Conservation (phyloP, 2,797 vertebrate species). For the Leuciscus waleckii region DNA sequence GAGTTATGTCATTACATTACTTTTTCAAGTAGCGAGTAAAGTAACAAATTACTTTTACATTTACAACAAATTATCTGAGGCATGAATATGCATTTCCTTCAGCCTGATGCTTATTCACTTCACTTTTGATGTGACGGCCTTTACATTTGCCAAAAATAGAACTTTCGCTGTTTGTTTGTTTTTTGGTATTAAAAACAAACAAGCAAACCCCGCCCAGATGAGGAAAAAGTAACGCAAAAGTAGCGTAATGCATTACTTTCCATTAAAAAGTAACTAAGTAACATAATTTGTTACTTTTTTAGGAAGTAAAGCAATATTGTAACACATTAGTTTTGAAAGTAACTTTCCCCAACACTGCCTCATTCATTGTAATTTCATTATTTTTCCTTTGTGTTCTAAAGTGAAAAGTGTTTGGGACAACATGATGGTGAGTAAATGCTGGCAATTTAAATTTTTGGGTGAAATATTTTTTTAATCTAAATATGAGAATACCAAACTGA, state of each 20-base stretch:
- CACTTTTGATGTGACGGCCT: too few species aligned
- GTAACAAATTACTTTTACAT: neutral
- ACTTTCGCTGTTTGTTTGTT: too few species aligned
- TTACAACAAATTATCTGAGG: neutral
- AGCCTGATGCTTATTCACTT: too few species aligned
- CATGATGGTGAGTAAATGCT: neutral
- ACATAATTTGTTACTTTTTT: neutral
- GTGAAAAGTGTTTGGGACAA: too few species aligned
- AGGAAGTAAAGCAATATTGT: neutral
- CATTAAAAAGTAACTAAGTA: neutral
- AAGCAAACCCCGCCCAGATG: too few species aligned
- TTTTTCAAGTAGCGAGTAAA: neutral
- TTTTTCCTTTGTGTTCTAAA: neutral
- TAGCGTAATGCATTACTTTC: neutral
- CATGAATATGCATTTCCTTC: too few species aligned
- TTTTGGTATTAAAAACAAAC: too few species aligned
- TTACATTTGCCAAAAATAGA: too few species aligned
- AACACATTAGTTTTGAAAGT: too few species aligned
- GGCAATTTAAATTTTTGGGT: neutral
- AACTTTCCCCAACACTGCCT: neutral
- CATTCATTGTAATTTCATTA: neutral
- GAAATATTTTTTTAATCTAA: neutral
- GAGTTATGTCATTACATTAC: neutral
- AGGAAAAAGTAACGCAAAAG: too few species aligned
- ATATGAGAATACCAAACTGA: neutral